These are phyloP conservation scores for Toxotes chatareus DNA, from an alignment of 2,113 vertebrate genomes.

Conservation along the genomic window DNA sequence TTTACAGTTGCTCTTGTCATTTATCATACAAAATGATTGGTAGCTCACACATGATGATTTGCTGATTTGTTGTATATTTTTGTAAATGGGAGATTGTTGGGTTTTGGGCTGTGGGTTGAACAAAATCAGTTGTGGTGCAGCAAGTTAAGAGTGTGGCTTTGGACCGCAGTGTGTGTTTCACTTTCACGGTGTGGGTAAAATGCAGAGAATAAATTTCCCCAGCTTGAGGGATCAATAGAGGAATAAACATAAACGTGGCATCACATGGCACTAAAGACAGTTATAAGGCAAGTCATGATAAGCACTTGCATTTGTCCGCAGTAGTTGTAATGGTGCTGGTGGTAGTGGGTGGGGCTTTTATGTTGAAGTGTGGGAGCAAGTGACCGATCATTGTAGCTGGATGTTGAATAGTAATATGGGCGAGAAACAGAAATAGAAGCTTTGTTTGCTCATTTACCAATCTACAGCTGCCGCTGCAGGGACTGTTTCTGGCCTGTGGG, in stretches of 20 bases:
- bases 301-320: not conserved
- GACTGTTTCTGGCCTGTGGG: not conserved
- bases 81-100: not conserved
- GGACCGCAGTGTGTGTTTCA: too few species aligned
- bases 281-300: not conserved
- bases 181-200: too few species aligned
- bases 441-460: too few species aligned
- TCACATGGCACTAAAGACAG: too few species aligned
- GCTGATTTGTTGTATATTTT: not conserved
- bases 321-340: not conserved
- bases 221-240: too few species aligned
- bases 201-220: too few species aligned
- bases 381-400: not conserved
- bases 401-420: too few species aligned
- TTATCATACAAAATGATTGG: not conserved
- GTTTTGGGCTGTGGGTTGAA: not conserved
- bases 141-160: too few species aligned
- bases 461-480: not conserved
- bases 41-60: not conserved
- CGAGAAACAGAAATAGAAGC: not conserved
- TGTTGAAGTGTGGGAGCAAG: not conserved
- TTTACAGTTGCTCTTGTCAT: not conserved
- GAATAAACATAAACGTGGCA: not conserved
- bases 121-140: not conserved
- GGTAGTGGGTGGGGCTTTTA: not conserved